These are phyloP conservation scores for Drosophila asahinai DNA, from an alignment of 1,140 invertebrate species.

Conservation along the genomic window DNA sequence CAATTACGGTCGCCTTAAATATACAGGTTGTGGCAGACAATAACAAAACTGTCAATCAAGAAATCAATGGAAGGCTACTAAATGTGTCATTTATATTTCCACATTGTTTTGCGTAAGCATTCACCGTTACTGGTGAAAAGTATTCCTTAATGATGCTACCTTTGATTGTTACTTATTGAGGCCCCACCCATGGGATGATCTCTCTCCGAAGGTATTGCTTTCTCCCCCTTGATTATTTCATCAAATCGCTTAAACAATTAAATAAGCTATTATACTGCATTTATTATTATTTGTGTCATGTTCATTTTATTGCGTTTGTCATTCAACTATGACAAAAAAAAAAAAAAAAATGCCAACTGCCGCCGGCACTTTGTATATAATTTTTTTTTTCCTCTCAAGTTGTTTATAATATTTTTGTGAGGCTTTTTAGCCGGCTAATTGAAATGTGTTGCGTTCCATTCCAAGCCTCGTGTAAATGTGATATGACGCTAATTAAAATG, in stretches of 20 bases:
- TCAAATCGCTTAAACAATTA: conserved; percentile 14
- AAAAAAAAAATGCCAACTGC: conserved; percentile 8
- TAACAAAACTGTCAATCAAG: conserved; percentile 12
- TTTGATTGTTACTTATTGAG: conserved; percentile 33
- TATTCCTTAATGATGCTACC: conserved; percentile 9
- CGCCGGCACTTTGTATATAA: conserved; percentile 13
- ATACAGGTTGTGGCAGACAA: conserved; percentile 7
- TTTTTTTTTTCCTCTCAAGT: neutral
- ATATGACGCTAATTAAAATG: conserved; percentile 38
- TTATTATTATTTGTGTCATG: conserved; percentile 29
- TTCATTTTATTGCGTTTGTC: conserved; percentile 17
- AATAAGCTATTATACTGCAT: conserved; percentile 25
- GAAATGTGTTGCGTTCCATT: conserved; percentile 11
- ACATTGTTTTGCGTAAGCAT: conserved; percentile 13
- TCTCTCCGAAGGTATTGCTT: conserved; percentile 9
- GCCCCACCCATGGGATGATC: conserved; percentile 21
- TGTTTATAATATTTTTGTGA: conserved; percentile 26
- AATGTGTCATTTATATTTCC: conserved; percentile 8
- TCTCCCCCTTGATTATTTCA: conserved; percentile 13
- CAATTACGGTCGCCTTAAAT: conserved; percentile 7
- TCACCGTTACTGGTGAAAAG: conserved; percentile 15
- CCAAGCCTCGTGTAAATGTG: conserved; percentile 3
- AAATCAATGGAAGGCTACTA: conserved; percentile 1
- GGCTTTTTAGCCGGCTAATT: conserved; percentile 12
- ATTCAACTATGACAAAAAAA: conserved; percentile 14